These are phyloP conservation scores for Pogona vitticeps DNA, from an alignment of 2,113 vertebrate species.

Conservation along the genomic window DNA sequence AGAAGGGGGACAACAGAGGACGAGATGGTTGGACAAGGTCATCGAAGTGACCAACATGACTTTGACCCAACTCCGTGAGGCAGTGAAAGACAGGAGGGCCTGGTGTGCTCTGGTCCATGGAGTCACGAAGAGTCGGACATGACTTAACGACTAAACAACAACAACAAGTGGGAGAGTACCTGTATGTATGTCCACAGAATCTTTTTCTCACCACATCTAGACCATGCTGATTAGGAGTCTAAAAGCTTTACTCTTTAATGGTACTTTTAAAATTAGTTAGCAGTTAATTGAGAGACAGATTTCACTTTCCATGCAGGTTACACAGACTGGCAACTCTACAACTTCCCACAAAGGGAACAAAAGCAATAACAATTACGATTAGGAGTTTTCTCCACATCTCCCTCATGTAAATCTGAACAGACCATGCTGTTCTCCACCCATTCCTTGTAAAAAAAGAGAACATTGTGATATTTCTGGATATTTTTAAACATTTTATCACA, in stretches of 20 bases:
- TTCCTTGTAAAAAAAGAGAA: no score
- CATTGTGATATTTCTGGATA: background rate
- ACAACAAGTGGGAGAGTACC: no score
- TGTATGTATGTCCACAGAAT: no score
- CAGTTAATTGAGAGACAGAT: background rate
- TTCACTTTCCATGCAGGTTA: background rate
- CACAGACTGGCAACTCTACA: background rate
- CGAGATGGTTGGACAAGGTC: no score
- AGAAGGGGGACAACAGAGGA: no score
- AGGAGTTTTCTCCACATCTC: slow-evolving; percentile 47
- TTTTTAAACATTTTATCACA: background rate
- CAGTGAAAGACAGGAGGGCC: no score
- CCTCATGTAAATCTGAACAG: slow-evolving; percentile 63
- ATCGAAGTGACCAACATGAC: no score
- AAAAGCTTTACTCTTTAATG: background rate
- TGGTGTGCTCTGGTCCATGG: no score
- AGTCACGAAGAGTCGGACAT: no score
- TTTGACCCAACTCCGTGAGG: no score
- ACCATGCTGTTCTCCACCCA: slow-evolving; percentile 9
- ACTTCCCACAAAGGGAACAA: background rate
- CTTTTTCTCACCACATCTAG: background rate
- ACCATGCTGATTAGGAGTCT: background rate
- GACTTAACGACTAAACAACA: no score
- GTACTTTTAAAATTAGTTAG: background rate
- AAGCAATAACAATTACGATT: slow-evolving; percentile 53